Conservation (phyloP, 2,113 vertebrate species). For the Rhynchomys soricoides region DNA sequence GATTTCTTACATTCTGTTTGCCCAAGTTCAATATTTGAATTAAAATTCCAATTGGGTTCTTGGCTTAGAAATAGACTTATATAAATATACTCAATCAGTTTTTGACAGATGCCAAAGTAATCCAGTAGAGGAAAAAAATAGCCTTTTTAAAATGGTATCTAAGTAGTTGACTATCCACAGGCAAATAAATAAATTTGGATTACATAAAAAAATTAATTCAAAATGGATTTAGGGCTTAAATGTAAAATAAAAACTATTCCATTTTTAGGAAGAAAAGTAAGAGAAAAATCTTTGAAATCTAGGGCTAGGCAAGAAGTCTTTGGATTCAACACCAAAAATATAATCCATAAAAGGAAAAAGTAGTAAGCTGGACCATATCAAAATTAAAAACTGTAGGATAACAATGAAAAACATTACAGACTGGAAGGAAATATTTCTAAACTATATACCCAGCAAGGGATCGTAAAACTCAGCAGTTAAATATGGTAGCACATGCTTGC, state of each 20-base stretch:
- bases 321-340: not conserved
- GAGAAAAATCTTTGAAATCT: not conserved
- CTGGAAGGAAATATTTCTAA: not conserved
- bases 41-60: conserved; percentile 53
- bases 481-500: not conserved
- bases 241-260: not conserved
- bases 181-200: not conserved
- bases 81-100: conserved; percentile 31
- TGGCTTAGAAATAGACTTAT: conserved; percentile 58
- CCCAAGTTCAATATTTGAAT: conserved; percentile 63
- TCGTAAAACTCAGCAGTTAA: not conserved
- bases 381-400: conserved; percentile 18
- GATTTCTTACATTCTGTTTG: conserved; percentile 43
- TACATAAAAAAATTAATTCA: conserved; percentile 21
- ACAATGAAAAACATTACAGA: not conserved
- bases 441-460: not conserved
- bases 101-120: conserved; percentile 48
- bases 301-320: not conserved
- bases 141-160: conserved; percentile 16
- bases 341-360: conserved; percentile 23
- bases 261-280: not conserved
- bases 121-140: conserved; percentile 11
- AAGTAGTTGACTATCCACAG: not conserved
- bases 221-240: conserved; percentile 14
- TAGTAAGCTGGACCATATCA: not conserved